Percentiles rank a stretch among this genome's conserved stretches.
Evolutionary conservation across 1,140 invertebrate genomes (phyloP).

Genomic region (Tribolium madens): DNA sequence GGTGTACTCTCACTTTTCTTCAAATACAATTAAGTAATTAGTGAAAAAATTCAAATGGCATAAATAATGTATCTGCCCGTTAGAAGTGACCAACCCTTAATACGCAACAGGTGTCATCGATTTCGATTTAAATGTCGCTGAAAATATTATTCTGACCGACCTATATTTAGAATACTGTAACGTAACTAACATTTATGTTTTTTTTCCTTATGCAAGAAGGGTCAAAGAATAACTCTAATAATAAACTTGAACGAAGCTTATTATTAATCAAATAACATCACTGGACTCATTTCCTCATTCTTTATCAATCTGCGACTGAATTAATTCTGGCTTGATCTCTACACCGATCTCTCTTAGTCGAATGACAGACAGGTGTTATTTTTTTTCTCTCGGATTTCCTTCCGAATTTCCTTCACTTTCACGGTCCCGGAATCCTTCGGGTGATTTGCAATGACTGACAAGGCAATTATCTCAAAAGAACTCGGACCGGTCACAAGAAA

Average conservation of each 20-base stretch:
- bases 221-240: constrained; percentile 25
- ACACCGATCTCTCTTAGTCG: not conserved
- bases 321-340: not conserved
- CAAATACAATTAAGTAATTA: not conserved
- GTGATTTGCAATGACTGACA: constrained; percentile 41
- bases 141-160: not conserved
- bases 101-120: not conserved
- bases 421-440: constrained; percentile 23
- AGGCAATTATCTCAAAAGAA: constrained; percentile 38
- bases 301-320: constrained; percentile 1
- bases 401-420: constrained; percentile 16
- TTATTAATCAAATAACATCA: constrained; percentile 23
- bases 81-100: not conserved
- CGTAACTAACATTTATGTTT: not conserved
- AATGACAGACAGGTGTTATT: constrained; percentile 23
- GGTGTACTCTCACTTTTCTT: not conserved
- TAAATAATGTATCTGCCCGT: not conserved
- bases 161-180: not conserved
- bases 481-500: not conserved
- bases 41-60: not conserved
- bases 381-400: constrained; percentile 10
- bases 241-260: constrained; percentile 24
- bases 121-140: not conserved
- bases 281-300: constrained; percentile 11
- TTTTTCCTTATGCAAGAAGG: not conserved